Conservation (phyloP, 2,113 vertebrate species). For the Pandion haliaetus region DNA sequence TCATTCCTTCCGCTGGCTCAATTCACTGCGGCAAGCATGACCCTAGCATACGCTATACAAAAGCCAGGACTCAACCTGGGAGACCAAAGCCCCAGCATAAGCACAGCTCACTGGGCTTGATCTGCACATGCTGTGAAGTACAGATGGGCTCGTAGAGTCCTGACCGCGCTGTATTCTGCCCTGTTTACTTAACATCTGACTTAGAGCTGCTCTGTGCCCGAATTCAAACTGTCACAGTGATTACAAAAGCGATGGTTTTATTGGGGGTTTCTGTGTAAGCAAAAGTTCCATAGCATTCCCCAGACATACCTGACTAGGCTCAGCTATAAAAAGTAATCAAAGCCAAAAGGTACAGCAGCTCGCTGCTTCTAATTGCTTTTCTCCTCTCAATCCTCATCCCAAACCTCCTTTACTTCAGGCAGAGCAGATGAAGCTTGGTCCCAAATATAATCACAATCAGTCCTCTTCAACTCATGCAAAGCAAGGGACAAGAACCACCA, state of each 20-base stretch:
- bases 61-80: neutral
- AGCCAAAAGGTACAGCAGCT: neutral
- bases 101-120: neutral
- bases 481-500: neutral
- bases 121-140: neutral
- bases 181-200: neutral
- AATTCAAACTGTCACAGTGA: neutral
- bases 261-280: neutral
- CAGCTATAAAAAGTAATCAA: neutral
- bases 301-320: neutral
- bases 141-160: neutral
- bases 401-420: neutral
- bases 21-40: neutral
- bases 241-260: neutral
- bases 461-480: neutral
- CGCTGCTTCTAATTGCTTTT: neutral
- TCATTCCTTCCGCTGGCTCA: neutral
- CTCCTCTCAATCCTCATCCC: neutral
- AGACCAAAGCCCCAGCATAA: neutral
- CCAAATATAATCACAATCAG: neutral
- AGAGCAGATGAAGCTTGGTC: neutral
- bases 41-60: neutral
- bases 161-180: neutral
- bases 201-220: neutral
- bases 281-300: neutral